Evolutionary conservation across 1,140 invertebrate genomes (phyloP).

Genomic region (Caenorhabditis brenneri): DNA sequence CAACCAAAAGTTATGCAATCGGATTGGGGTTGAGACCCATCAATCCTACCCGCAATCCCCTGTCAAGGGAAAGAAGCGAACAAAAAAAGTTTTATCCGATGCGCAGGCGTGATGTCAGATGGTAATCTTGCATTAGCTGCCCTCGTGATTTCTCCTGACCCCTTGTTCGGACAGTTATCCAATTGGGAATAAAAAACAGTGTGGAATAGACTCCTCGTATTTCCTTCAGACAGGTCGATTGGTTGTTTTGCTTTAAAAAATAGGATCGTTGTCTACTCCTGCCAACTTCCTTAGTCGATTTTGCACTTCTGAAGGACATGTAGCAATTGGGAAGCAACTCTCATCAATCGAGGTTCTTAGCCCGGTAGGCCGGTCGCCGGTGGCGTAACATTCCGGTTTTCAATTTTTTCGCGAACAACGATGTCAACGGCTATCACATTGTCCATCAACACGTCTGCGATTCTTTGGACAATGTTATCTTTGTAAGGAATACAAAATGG

Average conservation of each 20-base stretch:
- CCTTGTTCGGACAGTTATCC: background rate
- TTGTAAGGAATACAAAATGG: conserved; percentile 41
- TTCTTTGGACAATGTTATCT: conserved; percentile 38
- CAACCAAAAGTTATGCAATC: conserved; percentile 25
- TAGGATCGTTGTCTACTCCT: background rate
- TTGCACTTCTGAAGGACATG: conserved; percentile 8
- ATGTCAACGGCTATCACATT: conserved; percentile 42
- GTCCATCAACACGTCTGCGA: conserved; percentile 42
- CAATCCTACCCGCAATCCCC: background rate
- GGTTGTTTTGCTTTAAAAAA: background rate
- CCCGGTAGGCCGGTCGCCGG: background rate
- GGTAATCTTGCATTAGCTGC: conserved; percentile 40
- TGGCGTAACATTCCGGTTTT: conserved; percentile 43
- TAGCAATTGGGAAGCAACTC: conserved; percentile 21
- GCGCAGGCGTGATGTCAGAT: conserved; percentile 27
- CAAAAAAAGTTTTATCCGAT: conserved; percentile 21
- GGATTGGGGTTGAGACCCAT: background rate
- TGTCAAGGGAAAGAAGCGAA: background rate
- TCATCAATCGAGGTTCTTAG: background rate
- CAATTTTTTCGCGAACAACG: conserved; percentile 38
- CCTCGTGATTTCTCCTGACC: conserved; percentile 29
- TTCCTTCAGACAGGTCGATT: background rate
- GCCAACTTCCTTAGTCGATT: conserved; percentile 4
- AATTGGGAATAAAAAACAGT: conserved; percentile 5
- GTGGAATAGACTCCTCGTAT: background rate